Percentiles rank a stretch among this genome's conserved stretches.
Conservation (phyloP, 2,888 invertebrate species). For the Rhodophaea formosa region DNA sequence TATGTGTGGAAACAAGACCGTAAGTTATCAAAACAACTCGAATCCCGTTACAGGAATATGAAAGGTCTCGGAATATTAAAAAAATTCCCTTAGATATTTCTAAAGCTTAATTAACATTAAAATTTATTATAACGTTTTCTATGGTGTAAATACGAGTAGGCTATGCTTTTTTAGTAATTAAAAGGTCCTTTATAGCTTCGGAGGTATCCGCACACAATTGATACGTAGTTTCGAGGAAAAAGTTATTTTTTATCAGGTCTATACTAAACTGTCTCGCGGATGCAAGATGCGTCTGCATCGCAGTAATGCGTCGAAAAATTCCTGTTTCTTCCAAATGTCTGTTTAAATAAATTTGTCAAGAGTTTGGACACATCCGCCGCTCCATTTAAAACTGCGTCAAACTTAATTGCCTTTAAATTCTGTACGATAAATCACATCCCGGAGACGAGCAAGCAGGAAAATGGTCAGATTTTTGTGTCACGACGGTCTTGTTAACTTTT, state of each 20-base stretch:
- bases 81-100: too few relatives aligned
- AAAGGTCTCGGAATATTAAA: too few relatives aligned
- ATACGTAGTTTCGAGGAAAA: not conserved
- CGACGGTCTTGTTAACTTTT: conserved; percentile 5
- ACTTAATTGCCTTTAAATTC: conserved; percentile 55
- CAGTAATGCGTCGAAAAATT: conserved; percentile 33
- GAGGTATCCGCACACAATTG: too few relatives aligned
- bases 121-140: too few relatives aligned
- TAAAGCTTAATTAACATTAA: too few relatives aligned
- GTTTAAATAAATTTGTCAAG: conserved; percentile 51
- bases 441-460: conserved; percentile 28
- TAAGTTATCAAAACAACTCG: not conserved
- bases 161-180: too few relatives aligned
- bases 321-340: conserved; percentile 36
- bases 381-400: conserved; percentile 42
- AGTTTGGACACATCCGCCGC: conserved; percentile 31
- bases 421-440: conserved; percentile 47
- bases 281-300: not conserved
- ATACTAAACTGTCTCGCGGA: conserved; percentile 10
- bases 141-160: too few relatives aligned
- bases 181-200: too few relatives aligned
- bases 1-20: not conserved
- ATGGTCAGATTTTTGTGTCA: conserved; percentile 17
- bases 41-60: too few relatives aligned
- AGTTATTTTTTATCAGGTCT: not conserved